Conservation (phyloP, 2,797 vertebrate genomes). For the Botia almorhae region DNA sequence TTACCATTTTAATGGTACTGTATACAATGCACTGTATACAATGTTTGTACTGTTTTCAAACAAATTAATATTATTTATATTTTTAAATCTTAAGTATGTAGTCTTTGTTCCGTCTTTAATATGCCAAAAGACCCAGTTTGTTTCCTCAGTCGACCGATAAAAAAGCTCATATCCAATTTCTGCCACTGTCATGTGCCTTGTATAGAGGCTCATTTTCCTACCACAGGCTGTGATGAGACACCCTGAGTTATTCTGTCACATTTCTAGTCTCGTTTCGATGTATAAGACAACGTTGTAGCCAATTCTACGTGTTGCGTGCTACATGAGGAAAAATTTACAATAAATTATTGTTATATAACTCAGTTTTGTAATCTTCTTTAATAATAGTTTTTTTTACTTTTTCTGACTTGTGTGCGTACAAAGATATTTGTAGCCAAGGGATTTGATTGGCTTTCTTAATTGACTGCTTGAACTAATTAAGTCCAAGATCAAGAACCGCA, state of each 20-base stretch:
- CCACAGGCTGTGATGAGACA: conserved; percentile 51
- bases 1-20: conserved; percentile 51
- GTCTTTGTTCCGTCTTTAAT: conserved; percentile 51
- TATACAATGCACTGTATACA: conserved; percentile 25
- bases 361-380: conserved; percentile 10
- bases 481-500: conserved; percentile 1
- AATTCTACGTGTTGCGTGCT: conserved; percentile 85
- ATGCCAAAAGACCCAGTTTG: conserved; percentile 77
- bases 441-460: conserved; percentile 26
- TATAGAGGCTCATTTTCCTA: conserved; percentile 52
- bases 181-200: conserved; percentile 49
- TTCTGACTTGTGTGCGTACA: not conserved
- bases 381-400: not conserved
- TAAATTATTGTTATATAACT: conserved; percentile 41
- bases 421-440: not conserved
- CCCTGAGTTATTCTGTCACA: conserved; percentile 40
- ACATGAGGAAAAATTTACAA: conserved; percentile 76
- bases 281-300: conserved; percentile 80
- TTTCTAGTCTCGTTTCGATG: conserved; percentile 57
- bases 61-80: conserved; percentile 40
- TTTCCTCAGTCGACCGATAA: conserved; percentile 68
- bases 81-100: conserved; percentile 71
- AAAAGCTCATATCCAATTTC: conserved; percentile 33
- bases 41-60: conserved; percentile 34
- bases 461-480: conserved; percentile 37